These are phyloP conservation scores for Picathartes gymnocephalus DNA, from an alignment of 2,113 vertebrate genomes.

Conservation along the genomic window DNA sequence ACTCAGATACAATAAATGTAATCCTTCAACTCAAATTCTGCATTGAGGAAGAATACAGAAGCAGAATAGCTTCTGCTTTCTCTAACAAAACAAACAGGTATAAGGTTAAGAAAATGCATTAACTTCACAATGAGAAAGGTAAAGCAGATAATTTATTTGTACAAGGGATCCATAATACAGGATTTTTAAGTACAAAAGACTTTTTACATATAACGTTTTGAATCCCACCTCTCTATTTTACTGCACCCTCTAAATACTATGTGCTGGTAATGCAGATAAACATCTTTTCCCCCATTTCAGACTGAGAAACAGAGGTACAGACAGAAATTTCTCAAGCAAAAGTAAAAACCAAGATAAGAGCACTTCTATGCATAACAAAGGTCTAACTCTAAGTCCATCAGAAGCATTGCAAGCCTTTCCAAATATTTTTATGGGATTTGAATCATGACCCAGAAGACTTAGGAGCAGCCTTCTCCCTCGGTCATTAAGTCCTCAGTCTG, in stretches of 20 bases:
- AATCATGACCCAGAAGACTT: neutral
- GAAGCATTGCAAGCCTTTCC: neutral
- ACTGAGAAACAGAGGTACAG: neutral
- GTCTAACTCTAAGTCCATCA: neutral
- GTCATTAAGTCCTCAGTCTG: neutral
- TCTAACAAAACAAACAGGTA: neutral
- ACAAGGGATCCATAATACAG: neutral
- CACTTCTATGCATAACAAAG: neutral
- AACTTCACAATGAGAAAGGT: neutral
- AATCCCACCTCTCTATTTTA: neutral
- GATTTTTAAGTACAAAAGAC: neutral
- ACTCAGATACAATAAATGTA: neutral
- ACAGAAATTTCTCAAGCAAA: neutral
- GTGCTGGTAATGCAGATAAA: neutral
- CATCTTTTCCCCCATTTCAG: neutral
- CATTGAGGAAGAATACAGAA: neutral
- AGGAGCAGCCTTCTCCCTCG: neutral
- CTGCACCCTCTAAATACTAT: neutral
- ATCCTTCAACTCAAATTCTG: neutral
- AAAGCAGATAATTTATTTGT: constrained; percentile 5
- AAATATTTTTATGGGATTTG: neutral
- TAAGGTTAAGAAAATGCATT: constrained; percentile 36
- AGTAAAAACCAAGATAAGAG: neutral
- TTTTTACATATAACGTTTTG: neutral
- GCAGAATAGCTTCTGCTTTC: neutral